Evolutionary conservation across 92 coral and sea anemone species (phyloP).

Genomic region (Meandrina meandrites): DNA sequence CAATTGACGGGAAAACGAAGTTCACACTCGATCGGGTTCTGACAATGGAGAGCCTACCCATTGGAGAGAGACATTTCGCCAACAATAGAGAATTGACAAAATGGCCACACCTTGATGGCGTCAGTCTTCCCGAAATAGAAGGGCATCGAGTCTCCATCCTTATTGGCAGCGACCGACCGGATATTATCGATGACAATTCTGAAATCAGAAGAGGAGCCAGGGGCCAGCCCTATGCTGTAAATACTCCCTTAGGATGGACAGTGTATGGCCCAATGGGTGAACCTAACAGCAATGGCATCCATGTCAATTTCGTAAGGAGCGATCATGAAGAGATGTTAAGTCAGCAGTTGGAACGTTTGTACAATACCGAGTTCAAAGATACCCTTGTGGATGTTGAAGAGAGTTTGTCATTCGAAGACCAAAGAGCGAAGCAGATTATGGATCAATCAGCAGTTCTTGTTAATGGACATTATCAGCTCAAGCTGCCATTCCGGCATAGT

Average conservation of each 20-base stretch:
- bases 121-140: constrained; percentile 41
- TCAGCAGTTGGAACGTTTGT: constrained; percentile 42
- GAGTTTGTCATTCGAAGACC: constrained; percentile 51
- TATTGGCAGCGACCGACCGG: constrained; percentile 58
- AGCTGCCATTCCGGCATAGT: constrained; percentile 62
- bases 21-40: constrained; percentile 52
- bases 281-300: not conserved
- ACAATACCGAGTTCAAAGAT: constrained; percentile 55
- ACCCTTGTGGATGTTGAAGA: constrained; percentile 33
- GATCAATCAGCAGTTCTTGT: constrained; percentile 53
- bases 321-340: constrained; percentile 38
- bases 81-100: constrained; percentile 42
- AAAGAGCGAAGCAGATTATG: constrained; percentile 48
- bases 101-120: constrained; percentile 57
- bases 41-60: constrained; percentile 58
- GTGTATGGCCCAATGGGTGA: constrained; percentile 65
- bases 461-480: constrained; percentile 72
- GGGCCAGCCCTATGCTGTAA: constrained; percentile 65
- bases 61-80: constrained; percentile 56
- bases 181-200: constrained; percentile 39
- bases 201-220: constrained; percentile 49
- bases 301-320: constrained; percentile 6
- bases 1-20: constrained; percentile 51
- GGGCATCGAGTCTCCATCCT: constrained; percentile 32
- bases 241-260: constrained; percentile 66